These are phyloP conservation scores for Aphelenchoides besseyi DNA, from an alignment of 1,140 invertebrate genomes.

Conservation along the genomic window DNA sequence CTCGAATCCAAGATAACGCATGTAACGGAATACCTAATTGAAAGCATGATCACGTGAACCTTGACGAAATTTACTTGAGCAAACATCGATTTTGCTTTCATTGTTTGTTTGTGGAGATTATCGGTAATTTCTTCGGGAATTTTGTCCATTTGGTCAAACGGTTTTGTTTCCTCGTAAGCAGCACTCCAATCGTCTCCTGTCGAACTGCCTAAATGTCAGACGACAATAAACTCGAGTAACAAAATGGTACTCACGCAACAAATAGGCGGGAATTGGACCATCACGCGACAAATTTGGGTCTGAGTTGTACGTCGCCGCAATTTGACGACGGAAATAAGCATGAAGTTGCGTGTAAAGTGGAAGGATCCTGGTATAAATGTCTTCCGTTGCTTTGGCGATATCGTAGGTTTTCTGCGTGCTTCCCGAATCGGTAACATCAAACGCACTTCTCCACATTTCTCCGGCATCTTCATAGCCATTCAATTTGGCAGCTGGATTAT, in stretches of 20 bases:
- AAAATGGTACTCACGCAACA: constrained; percentile 60
- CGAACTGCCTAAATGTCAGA: constrained; percentile 33
- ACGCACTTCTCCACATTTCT: constrained; percentile 47
- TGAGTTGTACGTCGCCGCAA: constrained; percentile 35
- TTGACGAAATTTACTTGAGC: constrained; percentile 28
- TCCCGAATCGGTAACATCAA: constrained; percentile 26
- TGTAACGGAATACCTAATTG: constrained; percentile 45
- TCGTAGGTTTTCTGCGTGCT: constrained; percentile 27
- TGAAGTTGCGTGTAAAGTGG: constrained; percentile 48
- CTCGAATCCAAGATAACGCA: constrained; percentile 51
- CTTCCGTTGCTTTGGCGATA: constrained; percentile 27
- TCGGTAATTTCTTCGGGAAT: constrained; percentile 38
- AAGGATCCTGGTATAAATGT: constrained; percentile 35
- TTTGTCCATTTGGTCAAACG: constrained; percentile 42
- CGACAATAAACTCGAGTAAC: constrained; percentile 10
- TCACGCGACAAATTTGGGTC: constrained; percentile 35
- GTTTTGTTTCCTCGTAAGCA: constrained; percentile 47
- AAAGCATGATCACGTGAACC: neutral
- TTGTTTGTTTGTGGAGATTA: constrained; percentile 43
- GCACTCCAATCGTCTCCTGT: constrained; percentile 40
- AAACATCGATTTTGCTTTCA: constrained; percentile 44
- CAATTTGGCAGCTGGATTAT: constrained; percentile 35
- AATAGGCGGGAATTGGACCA: constrained; percentile 72
- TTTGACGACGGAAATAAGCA: constrained; percentile 39
- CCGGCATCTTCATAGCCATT: constrained; percentile 46